These are phyloP conservation scores for Neotoma lepida DNA, from an alignment of 2,113 vertebrate species.

Conservation along the genomic window DNA sequence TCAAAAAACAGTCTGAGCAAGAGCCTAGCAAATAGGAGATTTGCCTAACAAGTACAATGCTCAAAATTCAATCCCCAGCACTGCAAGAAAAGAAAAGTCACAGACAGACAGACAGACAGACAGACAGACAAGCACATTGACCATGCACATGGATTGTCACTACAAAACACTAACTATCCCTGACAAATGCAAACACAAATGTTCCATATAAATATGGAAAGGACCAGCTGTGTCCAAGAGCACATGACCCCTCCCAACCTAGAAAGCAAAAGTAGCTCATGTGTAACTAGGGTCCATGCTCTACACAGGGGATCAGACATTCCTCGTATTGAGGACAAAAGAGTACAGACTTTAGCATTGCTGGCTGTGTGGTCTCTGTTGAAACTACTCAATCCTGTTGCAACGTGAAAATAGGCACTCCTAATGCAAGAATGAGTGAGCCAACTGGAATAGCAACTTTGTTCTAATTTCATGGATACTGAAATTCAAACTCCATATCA, in stretches of 20 bases:
- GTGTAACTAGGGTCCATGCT: neutral
- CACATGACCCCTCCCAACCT: neutral
- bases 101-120: neutral
- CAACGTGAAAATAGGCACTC: neutral
- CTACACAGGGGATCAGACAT: no score
- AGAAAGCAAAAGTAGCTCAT: neutral
- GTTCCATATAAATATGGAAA: neutral
- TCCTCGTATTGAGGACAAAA: neutral
- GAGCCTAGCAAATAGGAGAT: neutral
- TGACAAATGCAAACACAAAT: neutral
- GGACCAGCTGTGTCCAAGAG: neutral
- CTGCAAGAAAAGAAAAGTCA: neutral
- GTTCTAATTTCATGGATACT: neutral
- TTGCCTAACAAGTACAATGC: neutral
- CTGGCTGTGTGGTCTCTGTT: neutral
- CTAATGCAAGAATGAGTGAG: neutral
- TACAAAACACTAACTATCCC: neutral
- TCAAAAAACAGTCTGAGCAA: neutral
- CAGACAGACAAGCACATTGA: neutral
- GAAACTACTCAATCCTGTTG: neutral
- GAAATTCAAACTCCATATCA: conserved; percentile 22
- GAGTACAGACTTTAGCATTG: neutral
- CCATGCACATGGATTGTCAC: neutral
- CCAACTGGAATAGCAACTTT: neutral
- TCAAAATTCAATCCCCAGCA: neutral